Percentiles rank a stretch among this genome's conserved stretches.
Conservation (phyloP, 2,888 invertebrate species). For the Mystacides longicornis region DNA sequence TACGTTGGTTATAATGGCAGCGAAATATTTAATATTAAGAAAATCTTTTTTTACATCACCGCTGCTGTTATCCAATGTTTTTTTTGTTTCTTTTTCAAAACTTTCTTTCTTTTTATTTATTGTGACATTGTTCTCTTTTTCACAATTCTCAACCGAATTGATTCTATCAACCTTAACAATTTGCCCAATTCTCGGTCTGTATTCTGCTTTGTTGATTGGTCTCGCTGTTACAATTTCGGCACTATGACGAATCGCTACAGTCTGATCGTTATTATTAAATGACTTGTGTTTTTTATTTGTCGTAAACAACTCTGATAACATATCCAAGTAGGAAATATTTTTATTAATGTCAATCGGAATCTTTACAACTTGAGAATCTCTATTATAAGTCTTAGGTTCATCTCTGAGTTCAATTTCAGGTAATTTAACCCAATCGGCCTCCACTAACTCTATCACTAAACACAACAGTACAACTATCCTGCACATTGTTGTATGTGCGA, state of each 20-base stretch:
- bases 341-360: neutral
- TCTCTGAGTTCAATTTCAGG: slow-evolving; percentile 5
- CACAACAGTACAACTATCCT: neutral
- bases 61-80: too few relatives aligned
- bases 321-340: neutral
- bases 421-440: slow-evolving; percentile 11
- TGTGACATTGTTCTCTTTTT: neutral
- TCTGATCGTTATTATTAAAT: neutral
- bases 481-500: neutral
- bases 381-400: neutral
- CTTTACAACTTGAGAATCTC: neutral
- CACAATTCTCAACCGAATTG: neutral
- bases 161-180: neutral
- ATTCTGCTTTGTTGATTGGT: neutral
- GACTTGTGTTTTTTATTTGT: neutral
- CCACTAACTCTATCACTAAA: neutral
- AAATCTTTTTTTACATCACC: neutral
- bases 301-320: neutral
- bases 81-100: neutral
- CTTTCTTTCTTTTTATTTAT: neutral
- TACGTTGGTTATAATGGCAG: slow-evolving; percentile 36
- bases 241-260: too few relatives aligned
- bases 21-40: slow-evolving; percentile 17
- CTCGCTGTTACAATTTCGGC: neutral
- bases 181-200: neutral